phyloP scores from a whole-genome alignment of 2,113 vertebrate species.

The Silurus asotus region DNA sequence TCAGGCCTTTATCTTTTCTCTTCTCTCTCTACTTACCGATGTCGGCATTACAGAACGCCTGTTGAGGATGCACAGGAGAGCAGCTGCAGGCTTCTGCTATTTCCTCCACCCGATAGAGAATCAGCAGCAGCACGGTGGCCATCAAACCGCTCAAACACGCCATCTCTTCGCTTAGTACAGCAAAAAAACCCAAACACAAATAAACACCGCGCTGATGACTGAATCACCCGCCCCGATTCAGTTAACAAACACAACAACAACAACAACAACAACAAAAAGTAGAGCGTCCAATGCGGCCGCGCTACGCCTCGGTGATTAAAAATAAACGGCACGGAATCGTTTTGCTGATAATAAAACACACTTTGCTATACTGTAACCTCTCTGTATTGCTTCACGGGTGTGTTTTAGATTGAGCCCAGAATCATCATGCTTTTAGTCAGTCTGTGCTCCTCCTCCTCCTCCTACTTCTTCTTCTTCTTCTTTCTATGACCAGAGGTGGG shows the following conservation, averaged over 20 bases:
- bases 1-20: background rate
- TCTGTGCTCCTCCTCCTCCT: constrained; percentile 61
- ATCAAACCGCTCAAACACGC: constrained; percentile 72
- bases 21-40: constrained; percentile 79
- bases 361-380: constrained; percentile 29
- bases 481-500: constrained; percentile 56
- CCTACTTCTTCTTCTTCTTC: background rate
- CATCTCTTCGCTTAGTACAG: constrained; percentile 63
- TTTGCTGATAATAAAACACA: constrained; percentile 38
- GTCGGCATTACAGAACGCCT: constrained; percentile 95
- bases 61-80: constrained; percentile 92
- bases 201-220: background rate
- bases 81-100: constrained; percentile 89
- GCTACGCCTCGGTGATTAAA: constrained; percentile 13
- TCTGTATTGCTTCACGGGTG: constrained; percentile 55
- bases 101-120: constrained; percentile 77
- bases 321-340: constrained; percentile 9
- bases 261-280: constrained; percentile 30
- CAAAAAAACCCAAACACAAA: background rate
- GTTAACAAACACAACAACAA: constrained; percentile 12
- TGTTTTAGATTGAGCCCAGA: constrained; percentile 57
- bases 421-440: constrained; percentile 63
- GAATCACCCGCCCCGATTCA: background rate
- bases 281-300: constrained; percentile 19
- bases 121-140: constrained; percentile 79